Percentiles rank a stretch among this genome's conserved stretches.
These are phyloP conservation scores for Drosophila virilis DNA, from an alignment of 1,140 invertebrate genomes.

Conservation along the genomic window DNA sequence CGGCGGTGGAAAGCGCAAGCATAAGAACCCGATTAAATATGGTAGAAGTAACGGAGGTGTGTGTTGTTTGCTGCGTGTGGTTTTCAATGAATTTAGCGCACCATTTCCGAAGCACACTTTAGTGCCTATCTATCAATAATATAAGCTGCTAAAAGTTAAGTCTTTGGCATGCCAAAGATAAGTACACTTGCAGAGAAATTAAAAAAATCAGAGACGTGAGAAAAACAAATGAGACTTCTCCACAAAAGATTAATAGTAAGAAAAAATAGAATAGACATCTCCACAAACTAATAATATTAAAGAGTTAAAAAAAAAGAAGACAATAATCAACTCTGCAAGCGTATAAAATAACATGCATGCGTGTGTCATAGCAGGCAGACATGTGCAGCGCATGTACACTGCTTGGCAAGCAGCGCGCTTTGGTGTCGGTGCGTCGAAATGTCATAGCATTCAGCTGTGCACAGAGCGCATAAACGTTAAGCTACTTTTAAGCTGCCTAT, in stretches of 20 bases:
- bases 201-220: too few species aligned
- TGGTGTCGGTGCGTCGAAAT: conserved; percentile 13
- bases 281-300: too few species aligned
- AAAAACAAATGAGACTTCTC: too few species aligned
- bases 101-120: conserved; percentile 72
- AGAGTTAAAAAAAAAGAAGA: too few species aligned
- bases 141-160: conserved; percentile 6
- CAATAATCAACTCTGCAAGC: conserved; percentile 16
- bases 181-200: conserved; percentile 15
- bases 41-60: conserved; percentile 84
- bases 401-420: conserved; percentile 31
- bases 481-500: conserved; percentile 6
- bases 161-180: conserved; percentile 18
- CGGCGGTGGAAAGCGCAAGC: conserved; percentile 70
- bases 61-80: conserved; percentile 83
- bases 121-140: conserved; percentile 62
- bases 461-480: not conserved
- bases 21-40: conserved; percentile 78
- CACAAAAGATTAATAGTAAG: too few species aligned
- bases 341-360: not conserved
- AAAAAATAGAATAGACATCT: too few species aligned
- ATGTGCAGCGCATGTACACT: not conserved
- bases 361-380: conserved; percentile 1
- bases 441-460: conserved; percentile 31
- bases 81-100: conserved; percentile 82